Conservation (phyloP, 2,797 vertebrate genomes). For the Malacoraja senta region DNA sequence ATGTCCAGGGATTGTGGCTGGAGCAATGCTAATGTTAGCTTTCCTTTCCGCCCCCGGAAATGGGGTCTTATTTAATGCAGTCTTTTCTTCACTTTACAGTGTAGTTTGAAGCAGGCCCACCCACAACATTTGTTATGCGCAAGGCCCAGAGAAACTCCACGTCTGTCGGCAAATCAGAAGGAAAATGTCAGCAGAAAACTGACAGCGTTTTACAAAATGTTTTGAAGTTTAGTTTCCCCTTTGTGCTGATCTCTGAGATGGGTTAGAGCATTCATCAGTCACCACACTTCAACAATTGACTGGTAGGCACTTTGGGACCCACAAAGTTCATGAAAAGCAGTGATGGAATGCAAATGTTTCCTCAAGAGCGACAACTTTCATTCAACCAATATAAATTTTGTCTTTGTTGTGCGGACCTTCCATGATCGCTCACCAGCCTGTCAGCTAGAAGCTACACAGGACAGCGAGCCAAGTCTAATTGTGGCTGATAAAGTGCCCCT, state of each 20-base stretch:
- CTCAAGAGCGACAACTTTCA: background rate
- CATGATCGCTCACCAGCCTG: background rate
- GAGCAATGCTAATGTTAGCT: background rate
- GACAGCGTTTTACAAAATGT: background rate
- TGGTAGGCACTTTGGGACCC: background rate
- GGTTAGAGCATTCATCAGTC: background rate
- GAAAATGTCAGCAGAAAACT: background rate
- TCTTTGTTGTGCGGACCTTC: background rate
- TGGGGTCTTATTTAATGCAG: background rate
- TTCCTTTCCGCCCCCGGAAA: background rate
- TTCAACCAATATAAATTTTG: background rate
- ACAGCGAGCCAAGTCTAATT: background rate
- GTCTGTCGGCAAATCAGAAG: background rate
- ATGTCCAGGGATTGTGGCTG: background rate
- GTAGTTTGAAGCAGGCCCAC: background rate
- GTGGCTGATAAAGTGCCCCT: background rate
- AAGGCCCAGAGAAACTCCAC: background rate
- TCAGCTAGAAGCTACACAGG: background rate
- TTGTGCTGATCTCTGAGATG: background rate
- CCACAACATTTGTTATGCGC: background rate
- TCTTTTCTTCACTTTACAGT: background rate
- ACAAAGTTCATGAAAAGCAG: background rate
- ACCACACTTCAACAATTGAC: background rate
- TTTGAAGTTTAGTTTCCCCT: background rate
- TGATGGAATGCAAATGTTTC: background rate